Evolutionary conservation across 2,888 invertebrate species (phyloP).

Genomic region (Dynastes tityus): DNA sequence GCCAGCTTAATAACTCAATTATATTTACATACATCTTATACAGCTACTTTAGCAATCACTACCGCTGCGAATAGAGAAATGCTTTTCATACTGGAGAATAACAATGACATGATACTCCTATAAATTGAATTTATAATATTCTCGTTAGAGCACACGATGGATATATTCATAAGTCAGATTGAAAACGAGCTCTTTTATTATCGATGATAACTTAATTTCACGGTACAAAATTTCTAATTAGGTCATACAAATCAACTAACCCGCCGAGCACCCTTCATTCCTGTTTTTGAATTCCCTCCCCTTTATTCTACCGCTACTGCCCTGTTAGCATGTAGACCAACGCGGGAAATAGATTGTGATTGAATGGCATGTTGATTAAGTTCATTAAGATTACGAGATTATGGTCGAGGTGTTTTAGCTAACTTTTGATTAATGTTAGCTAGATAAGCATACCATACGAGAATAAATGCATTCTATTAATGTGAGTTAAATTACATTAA

Average conservation of each 20-base stretch:
- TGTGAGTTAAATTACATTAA: not conserved
- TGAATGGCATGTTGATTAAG: conserved; percentile 42
- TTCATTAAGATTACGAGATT: conserved; percentile 39
- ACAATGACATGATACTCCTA: too few species aligned
- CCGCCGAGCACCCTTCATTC: conserved; percentile 26
- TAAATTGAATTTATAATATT: too few species aligned
- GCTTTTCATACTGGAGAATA: too few species aligned
- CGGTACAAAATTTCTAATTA: conserved; percentile 39
- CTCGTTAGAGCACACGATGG: too few species aligned
- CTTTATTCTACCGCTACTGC: conserved; percentile 3
- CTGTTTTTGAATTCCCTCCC: conserved; percentile 8
- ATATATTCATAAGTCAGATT: conserved; percentile 18
- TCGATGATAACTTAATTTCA: conserved; percentile 39
- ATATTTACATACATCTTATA: too few species aligned
- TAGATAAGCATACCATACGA: not conserved
- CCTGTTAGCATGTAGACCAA: conserved; percentile 16
- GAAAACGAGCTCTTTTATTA: conserved; percentile 35
- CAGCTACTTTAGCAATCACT: too few species aligned
- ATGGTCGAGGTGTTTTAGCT: conserved; percentile 10
- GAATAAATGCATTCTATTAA: conserved; percentile 7
- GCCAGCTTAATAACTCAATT: too few species aligned
- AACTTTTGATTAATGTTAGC: conserved; percentile 28
- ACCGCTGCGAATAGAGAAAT: not conserved
- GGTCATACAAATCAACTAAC: conserved; percentile 35
- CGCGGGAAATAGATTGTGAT: conserved; percentile 34